Evolutionary conservation across 1,140 invertebrate genomes (phyloP), one percentile per base, ranked within the genome.

Genomic region (Antheraea pernyi): DNA sequence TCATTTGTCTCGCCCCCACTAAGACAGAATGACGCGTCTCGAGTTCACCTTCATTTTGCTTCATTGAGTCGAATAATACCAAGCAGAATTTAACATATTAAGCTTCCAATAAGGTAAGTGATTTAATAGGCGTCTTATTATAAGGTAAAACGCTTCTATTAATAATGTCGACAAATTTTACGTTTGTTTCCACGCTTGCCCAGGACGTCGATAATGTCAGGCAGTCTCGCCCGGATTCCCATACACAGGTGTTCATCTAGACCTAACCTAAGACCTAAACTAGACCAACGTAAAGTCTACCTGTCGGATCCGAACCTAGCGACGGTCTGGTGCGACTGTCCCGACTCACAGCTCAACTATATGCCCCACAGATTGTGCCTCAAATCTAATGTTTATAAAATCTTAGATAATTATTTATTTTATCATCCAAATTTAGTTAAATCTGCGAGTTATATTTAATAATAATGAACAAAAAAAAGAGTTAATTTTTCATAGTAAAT

Each of bases 171-270:
- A 42, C 39, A 42, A 42, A 0, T 19, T 19, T 61, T 11, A 61
- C 16, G 7, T 61, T 22, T 61, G 19, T 59, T 67, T 59, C 6
- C 87, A 91, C 80, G 89, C 89, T 53, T 68, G 81, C 83, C 30
- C 84, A 93, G 92, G 83, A 91, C 81, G n/a, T 92, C 92, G 19
- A 88, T 91, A 70, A 91, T 92, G 84, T 89, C 89, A 19, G 91
- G 89, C 75, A 92, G 89, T 71, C 80, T 93, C 72, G 86, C 91
- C 19, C 73, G 91, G 76, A 91, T 93, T 80, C 92, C 92, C 13
- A 92, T 93, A 73, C 92, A 93, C 92, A 93, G 92, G 92, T 93
- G 88, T 82, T 77, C 76, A 65, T 30, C 70, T 18, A 42, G 10
- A 16, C 13, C 65, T 63, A 61, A 11, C 10, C 58, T 30, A 30